A percentile compares a stretch with the other conserved stretches of the same genome.
phyloP scores from a whole-genome alignment of 1,140 invertebrate genomes.

The Calephelis nemesis region DNA sequence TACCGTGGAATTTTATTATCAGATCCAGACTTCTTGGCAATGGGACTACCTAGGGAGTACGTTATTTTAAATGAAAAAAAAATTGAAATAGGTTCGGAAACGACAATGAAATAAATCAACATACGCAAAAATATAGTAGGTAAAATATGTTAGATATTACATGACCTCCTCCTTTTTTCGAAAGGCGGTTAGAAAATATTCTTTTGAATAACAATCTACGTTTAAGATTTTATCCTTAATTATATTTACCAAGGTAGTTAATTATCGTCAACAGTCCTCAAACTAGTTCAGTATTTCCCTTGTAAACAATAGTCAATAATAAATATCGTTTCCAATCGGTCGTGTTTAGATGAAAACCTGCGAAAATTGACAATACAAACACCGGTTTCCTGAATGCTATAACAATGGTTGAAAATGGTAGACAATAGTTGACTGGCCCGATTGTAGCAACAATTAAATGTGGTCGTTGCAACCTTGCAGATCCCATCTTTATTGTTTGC shows the following conservation, averaged over 20 bases:
- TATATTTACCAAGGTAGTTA: neutral
- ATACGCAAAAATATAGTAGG: too few species aligned
- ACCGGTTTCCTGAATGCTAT: constrained; percentile 25
- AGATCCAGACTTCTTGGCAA: too few species aligned
- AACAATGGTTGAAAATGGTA: constrained; percentile 27
- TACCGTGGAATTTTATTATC: too few species aligned
- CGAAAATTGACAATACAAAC: constrained; percentile 21
- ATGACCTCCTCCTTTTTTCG: too few species aligned
- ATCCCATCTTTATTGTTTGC: constrained; percentile 22
- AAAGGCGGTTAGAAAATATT: too few species aligned
- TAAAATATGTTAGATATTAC: too few species aligned
- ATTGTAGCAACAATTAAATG: constrained; percentile 21
- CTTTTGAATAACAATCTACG: too few species aligned
- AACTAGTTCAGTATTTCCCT: constrained; percentile 12
- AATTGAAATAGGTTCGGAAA: too few species aligned
- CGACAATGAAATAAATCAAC: too few species aligned
- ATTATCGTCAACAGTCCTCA: neutral
- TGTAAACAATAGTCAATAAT: constrained; percentile 11
- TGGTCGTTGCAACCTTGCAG: neutral
- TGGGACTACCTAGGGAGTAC: too few species aligned
- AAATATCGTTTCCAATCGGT: constrained; percentile 6
- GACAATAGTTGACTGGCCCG: constrained; percentile 22
- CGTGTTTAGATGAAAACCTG: constrained; percentile 23
- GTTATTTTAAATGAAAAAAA: too few species aligned
- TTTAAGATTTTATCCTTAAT: constrained; percentile 3